Evolutionary conservation across 2,888 invertebrate species (phyloP), one percentile per base, ranked within the genome.

Genomic region (Anaspis maculata): DNA sequence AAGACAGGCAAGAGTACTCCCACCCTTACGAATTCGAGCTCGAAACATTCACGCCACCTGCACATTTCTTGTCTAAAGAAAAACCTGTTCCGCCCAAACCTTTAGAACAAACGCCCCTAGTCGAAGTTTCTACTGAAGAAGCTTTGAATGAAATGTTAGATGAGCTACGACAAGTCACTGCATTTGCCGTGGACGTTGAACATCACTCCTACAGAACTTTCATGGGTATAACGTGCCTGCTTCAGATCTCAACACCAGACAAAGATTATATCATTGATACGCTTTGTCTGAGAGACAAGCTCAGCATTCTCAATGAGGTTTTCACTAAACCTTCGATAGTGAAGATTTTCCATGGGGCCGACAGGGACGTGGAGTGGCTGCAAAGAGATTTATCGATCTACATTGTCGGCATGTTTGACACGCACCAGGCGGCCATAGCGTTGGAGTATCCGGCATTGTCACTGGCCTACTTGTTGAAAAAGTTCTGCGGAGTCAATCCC

Each of bases 331-430:
- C 92, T 0, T 77, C 76, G 30, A 82, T 94, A 50, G 62, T 95
- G 0, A 98, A 98, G 85, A 76, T 94, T 3, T 82, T 98, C 47
- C 98, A 98, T 59, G 97, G 97, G 6, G 87, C 91, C 0, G 82
- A 86, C 36, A 69, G 61, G 38, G 97, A 98, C 58, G 73, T 98
- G 11, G 68, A 79, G 16, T 98, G 98, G 97, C 67, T 98, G 15
- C 98, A 98, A 62, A 72, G 92, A 10, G 98, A 99, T 71, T 78
- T 97, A 34, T 87, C 92, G 0, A 60, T 98, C 2, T 98, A 98
- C 59, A 67, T 98, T 2, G 95, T 98, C 1, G 95, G 96, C 47
- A 76, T 98, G 79, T 96, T 98, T 61, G 98, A 98, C 63, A 98
- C 97, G 0, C 79, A 89, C 57, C 82, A 85, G 57, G 96, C 95